Evolutionary conservation across 2,888 invertebrate species (phyloP).

Genomic region (Caenorhabditis angaria): DNA sequence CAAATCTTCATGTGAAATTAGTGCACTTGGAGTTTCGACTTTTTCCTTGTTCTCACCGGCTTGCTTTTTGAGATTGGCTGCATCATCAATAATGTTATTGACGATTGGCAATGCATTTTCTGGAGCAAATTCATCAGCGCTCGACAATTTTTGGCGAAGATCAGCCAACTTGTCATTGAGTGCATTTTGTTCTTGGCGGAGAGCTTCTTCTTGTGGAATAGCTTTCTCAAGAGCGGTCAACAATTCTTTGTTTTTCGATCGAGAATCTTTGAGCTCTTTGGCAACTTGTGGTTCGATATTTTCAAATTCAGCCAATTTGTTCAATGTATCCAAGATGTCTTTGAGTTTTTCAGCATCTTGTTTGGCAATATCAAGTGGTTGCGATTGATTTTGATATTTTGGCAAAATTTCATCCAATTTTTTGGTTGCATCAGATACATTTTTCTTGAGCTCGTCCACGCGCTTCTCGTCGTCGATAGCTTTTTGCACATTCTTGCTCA

Average conservation of each 20-base stretch:
- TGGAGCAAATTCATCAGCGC: constrained; percentile 32
- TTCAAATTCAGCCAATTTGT: constrained; percentile 21
- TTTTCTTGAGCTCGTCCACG: constrained; percentile 27
- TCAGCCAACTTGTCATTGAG: constrained; percentile 21
- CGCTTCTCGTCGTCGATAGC: constrained; percentile 34
- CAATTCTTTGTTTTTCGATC: constrained; percentile 41
- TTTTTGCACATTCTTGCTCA: constrained; percentile 22
- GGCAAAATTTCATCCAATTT: constrained; percentile 25
- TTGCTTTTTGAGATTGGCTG: constrained; percentile 22
- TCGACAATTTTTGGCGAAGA: constrained; percentile 21
- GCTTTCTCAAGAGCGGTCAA: constrained; percentile 32
- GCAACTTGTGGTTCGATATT: constrained; percentile 39
- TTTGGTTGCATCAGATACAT: constrained; percentile 19
- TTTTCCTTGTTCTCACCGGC: constrained; percentile 36
- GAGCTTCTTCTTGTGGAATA: constrained; percentile 33
- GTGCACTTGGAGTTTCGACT: constrained; percentile 25
- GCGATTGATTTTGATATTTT: constrained; percentile 27
- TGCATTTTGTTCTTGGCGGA: constrained; percentile 29
- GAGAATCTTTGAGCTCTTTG: constrained; percentile 42
- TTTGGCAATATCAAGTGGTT: constrained; percentile 39
- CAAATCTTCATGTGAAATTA: constrained; percentile 35
- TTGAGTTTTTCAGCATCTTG: constrained; percentile 29
- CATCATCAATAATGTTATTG: constrained; percentile 34
- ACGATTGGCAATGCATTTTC: constrained; percentile 35
- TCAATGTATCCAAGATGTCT: constrained; percentile 25